Conservation (phyloP, 2,888 invertebrate species). For the Eupithecia exiguata region DNA sequence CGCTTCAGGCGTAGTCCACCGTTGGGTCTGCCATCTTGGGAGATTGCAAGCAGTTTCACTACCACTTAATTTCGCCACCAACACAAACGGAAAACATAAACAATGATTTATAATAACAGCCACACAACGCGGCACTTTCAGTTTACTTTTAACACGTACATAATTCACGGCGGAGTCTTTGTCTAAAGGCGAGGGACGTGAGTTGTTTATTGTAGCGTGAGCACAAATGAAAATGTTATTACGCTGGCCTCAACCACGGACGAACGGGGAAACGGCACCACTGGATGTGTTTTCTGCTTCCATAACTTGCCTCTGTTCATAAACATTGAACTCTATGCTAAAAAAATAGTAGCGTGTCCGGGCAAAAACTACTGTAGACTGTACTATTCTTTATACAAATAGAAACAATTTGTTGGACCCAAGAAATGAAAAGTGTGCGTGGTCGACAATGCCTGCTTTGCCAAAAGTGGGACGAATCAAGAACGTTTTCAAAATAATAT, state of each 20-base stretch:
- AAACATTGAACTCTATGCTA: not conserved
- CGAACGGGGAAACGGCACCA: constrained; percentile 52
- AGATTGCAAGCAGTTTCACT: constrained; percentile 72
- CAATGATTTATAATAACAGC: constrained; percentile 84
- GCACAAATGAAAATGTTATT: constrained; percentile 83
- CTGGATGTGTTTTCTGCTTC: constrained; percentile 48
- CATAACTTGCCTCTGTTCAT: not conserved
- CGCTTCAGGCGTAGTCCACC: constrained; percentile 57
- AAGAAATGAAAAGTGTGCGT: no score
- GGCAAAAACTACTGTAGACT: not conserved
- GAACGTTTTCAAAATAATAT: no score
- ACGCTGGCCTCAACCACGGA: constrained; percentile 69
- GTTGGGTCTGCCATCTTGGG: constrained; percentile 55
- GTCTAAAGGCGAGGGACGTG: constrained; percentile 82
- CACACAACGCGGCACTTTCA: constrained; percentile 82
- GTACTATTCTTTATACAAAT: not conserved
- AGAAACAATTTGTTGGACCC: not conserved
- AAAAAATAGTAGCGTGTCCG: not conserved
- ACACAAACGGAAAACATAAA: constrained; percentile 84
- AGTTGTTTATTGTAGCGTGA: constrained; percentile 83
- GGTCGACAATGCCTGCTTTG: no score
- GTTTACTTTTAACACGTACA: constrained; percentile 84
- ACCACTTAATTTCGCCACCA: constrained; percentile 79
- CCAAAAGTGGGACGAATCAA: no score
- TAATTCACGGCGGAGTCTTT: constrained; percentile 83